Conservation (phyloP, 2,888 invertebrate species). For the Saturnia japonica region DNA sequence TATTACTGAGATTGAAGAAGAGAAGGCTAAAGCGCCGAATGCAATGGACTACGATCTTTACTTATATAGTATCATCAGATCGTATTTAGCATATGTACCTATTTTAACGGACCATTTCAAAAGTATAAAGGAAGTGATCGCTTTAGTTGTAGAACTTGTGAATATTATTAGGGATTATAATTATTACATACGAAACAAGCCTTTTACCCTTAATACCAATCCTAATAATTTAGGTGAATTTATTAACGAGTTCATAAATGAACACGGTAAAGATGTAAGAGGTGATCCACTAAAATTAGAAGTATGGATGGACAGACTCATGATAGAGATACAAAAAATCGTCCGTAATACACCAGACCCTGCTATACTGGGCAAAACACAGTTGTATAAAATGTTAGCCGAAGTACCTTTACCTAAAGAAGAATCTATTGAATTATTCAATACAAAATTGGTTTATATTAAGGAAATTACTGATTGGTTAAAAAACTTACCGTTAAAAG, state of each 20-base stretch:
- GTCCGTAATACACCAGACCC: slow-evolving; percentile 36
- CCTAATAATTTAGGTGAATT: slow-evolving; percentile 45
- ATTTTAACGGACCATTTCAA: slow-evolving; percentile 35
- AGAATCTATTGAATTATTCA: slow-evolving; percentile 43
- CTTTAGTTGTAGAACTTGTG: slow-evolving; percentile 34
- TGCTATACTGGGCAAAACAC: slow-evolving; percentile 33
- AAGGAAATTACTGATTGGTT: slow-evolving; percentile 63
- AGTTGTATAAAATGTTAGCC: slow-evolving; percentile 44
- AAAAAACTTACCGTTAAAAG: slow-evolving; percentile 53
- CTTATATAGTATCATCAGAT: slow-evolving; percentile 39
- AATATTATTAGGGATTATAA: slow-evolving; percentile 32
- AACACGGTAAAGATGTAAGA: slow-evolving; percentile 47
- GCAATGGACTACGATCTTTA: slow-evolving; percentile 46
- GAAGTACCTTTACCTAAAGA: slow-evolving; percentile 39
- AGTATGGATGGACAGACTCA: slow-evolving; percentile 50
- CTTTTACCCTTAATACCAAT: slow-evolving; percentile 27
- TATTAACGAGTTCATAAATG: slow-evolving; percentile 50
- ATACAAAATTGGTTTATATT: slow-evolving; percentile 47
- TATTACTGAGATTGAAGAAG: slow-evolving; percentile 50
- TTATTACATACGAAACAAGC: slow-evolving; percentile 13
- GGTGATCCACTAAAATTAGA: slow-evolving; percentile 55
- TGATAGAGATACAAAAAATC: slow-evolving; percentile 51
- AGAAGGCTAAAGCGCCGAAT: slow-evolving; percentile 38
- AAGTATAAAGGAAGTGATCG: slow-evolving; percentile 36
- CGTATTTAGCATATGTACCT: slow-evolving; percentile 40